Percentiles rank a stretch among this genome's conserved stretches.
These are phyloP conservation scores for Phyllostomus discolor DNA, from an alignment of 2,113 vertebrate genomes.

Conservation along the genomic window DNA sequence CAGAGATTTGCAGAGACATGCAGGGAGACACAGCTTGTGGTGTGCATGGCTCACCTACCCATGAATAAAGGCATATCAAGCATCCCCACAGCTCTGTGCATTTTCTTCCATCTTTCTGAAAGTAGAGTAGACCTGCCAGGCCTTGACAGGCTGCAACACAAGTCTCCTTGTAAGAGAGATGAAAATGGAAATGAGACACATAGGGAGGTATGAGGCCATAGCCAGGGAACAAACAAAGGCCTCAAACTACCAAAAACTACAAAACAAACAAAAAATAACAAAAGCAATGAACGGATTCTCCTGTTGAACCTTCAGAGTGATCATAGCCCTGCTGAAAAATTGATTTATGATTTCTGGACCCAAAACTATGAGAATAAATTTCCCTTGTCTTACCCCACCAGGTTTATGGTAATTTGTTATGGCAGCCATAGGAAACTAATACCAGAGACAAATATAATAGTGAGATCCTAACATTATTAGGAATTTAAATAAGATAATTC, in stretches of 20 bases:
- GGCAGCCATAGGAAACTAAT: background rate
- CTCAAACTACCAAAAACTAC: background rate
- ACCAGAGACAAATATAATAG: background rate
- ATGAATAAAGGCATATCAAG: too few relatives aligned
- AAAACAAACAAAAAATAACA: too few relatives aligned
- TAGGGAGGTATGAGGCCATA: background rate
- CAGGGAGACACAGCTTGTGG: too few relatives aligned
- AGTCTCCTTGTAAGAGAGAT: background rate
- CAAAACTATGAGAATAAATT: background rate
- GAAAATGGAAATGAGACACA: background rate
- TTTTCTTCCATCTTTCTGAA: too few relatives aligned
- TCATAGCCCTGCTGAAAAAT: background rate
- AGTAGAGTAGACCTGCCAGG: too few relatives aligned
- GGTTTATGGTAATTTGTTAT: background rate
- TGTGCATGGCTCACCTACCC: too few relatives aligned
- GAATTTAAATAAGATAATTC: background rate
- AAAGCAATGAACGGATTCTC: background rate
- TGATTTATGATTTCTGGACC: background rate
- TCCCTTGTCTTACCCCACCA: background rate
- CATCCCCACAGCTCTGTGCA: too few relatives aligned
- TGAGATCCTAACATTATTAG: background rate
- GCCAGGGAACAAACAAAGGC: background rate
- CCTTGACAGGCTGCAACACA: too few relatives aligned
- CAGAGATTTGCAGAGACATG: too few relatives aligned
- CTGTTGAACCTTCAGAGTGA: background rate